Percentiles rank a stretch among this genome's conserved stretches.
These are phyloP conservation scores for Dolichallabes microphthalmus DNA, from an alignment of 2,113 vertebrate genomes.

Conservation along the genomic window DNA sequence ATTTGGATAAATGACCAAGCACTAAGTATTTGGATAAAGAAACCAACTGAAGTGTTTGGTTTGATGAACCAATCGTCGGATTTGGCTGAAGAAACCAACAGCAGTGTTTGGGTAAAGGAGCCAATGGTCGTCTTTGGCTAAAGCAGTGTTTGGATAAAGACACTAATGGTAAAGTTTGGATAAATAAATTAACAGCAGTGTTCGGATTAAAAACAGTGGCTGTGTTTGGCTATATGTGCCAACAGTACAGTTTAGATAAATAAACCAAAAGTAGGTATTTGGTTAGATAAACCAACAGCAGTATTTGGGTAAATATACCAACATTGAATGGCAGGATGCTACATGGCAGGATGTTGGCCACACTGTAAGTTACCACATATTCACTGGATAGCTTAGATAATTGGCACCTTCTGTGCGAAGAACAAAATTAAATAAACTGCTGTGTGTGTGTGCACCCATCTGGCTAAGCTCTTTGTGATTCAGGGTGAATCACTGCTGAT, in stretches of 20 bases:
- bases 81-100: too few species aligned
- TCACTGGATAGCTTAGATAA: background rate
- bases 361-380: background rate
- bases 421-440: background rate
- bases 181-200: background rate
- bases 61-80: too few species aligned
- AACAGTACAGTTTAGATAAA: too few species aligned
- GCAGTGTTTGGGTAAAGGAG: too few species aligned
- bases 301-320: background rate
- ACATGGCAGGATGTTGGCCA: background rate
- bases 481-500: background rate
- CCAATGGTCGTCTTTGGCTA: too few species aligned
- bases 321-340: background rate
- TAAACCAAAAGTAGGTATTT: background rate
- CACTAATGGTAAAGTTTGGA: background rate
- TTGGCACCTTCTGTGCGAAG: background rate
- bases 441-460: background rate
- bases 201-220: background rate
- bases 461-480: background rate
- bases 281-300: background rate
- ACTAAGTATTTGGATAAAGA: background rate
- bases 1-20: background rate
- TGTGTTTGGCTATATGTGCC: too few species aligned
- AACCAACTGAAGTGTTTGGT: background rate
- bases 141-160: background rate